Evolutionary conservation across 2,113 vertebrate genomes (phyloP).

Genomic region (Notiomystis cincta): DNA sequence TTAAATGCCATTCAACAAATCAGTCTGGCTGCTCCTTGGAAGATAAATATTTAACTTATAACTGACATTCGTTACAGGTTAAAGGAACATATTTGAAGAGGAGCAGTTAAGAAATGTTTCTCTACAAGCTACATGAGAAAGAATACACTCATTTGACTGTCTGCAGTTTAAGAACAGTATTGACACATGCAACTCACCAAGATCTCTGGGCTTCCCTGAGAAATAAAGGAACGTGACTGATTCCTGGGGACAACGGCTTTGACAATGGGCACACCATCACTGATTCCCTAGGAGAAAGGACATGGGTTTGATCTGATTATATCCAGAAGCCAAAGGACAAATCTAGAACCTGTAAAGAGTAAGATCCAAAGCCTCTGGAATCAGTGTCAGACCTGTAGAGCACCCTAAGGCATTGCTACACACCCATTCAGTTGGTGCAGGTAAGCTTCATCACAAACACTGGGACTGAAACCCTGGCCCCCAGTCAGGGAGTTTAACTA

Average conservation of each 20-base stretch:
- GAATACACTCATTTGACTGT: background rate
- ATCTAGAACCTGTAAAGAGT: background rate
- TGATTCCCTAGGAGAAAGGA: constrained; percentile 84
- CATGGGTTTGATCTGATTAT: background rate
- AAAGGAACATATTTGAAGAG: background rate
- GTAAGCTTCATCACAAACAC: background rate
- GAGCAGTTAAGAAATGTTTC: background rate
- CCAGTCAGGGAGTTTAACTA: background rate
- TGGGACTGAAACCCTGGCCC: background rate
- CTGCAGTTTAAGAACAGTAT: background rate
- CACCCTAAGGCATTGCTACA: background rate
- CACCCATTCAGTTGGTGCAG: background rate
- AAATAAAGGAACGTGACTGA: constrained; percentile 96
- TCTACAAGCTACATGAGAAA: background rate
- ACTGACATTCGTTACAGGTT: background rate
- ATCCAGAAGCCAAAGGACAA: background rate
- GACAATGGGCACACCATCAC: constrained; percentile 87
- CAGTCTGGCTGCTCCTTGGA: background rate
- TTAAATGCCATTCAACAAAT: background rate
- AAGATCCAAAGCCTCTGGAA: background rate
- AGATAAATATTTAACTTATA: background rate
- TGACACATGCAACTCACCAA: constrained; percentile 79
- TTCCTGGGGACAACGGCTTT: constrained; percentile 92
- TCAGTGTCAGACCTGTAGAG: background rate
- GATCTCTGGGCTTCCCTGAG: constrained; percentile 92